These are phyloP conservation scores for Heptranchias perlo DNA, from an alignment of 2,113 vertebrate genomes.

Conservation along the genomic window DNA sequence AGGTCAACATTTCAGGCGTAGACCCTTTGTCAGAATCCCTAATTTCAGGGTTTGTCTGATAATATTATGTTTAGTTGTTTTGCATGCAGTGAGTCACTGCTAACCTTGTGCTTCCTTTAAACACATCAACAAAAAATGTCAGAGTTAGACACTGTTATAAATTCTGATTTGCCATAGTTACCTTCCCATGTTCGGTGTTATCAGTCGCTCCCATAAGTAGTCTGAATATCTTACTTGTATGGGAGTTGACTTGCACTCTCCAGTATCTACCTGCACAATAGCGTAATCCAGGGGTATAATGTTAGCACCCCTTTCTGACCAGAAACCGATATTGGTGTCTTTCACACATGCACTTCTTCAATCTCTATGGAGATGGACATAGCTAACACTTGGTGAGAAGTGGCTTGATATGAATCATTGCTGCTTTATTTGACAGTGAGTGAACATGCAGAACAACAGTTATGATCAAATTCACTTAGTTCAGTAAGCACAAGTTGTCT, in stretches of 20 bases:
- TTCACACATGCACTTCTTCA: neutral
- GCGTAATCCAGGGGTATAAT: neutral
- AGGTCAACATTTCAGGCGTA: neutral
- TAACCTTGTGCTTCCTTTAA: neutral
- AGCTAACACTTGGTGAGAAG: neutral
- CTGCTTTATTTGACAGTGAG: neutral
- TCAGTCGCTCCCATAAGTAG: neutral
- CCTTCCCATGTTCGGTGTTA: neutral
- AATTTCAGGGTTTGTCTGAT: neutral
- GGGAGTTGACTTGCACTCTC: neutral
- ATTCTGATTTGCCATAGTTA: neutral
- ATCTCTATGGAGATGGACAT: neutral
- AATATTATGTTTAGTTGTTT: neutral
- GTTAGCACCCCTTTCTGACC: too few relatives aligned
- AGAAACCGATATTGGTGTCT: neutral
- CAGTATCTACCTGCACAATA: neutral
- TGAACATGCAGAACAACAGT: neutral
- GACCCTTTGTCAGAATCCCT: neutral
- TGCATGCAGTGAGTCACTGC: neutral
- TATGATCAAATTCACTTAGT: neutral
- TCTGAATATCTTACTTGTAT: neutral
- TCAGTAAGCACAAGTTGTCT: neutral
- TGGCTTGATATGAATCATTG: neutral
- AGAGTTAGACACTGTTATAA: neutral
- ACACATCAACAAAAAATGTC: neutral